Base-by-base conservation (phyloP, 2,888 invertebrate genomes). In the Parthenolecanium corni region DNA sequence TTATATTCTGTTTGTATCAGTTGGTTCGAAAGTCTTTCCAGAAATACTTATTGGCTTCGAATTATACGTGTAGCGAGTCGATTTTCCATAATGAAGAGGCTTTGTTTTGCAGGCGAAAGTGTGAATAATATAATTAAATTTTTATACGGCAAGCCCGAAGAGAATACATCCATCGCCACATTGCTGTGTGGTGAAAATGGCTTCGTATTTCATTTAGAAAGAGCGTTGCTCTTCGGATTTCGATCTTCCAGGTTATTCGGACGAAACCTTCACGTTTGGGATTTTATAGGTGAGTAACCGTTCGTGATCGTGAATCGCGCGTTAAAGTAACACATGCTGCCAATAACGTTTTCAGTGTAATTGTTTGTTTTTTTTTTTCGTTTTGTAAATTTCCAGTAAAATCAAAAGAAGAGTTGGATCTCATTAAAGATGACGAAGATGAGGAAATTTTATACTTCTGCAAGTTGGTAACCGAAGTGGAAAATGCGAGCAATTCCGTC, bases 81-180 rank as follows among this genome's bases (percentile, higher is more conserved):
- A 31, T 4, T 31, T 31, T 31, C 9, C 5, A 9, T 31, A 9
- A 31, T 31, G 31, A 31, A 6, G 31, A 31, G 4, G 2, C 20
- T 49, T 49, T 49, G 3, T 20, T 49, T 74, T 74, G 38, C 72
- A 85, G 90, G 89, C 65, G 95, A 96, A 74, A 89, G 94, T 69
- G 95, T 98, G 2, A 98, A 97, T 75, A 88, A 88, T 23, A 88
- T 98, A 70, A 94, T 97, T 20, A 96, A 97, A 75, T 92, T 93
- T 82, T 94, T 92, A 73, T 93, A 92, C 72, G 85, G 89, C 82
- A 84, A 87, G 70, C 85, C 85, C 1, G 66, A 67, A 49, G 67
- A 66, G 31, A 52, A 65, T 46, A 57, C 64, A 24, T 87, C 88
- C 0, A 77, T 97, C 64, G 96, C 97, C 42, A 87, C 89, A 52